Evolutionary conservation across 1,140 invertebrate genomes (phyloP), one percentile per base, ranked within the genome.

Genomic region (Scaptomyza pallida): DNA sequence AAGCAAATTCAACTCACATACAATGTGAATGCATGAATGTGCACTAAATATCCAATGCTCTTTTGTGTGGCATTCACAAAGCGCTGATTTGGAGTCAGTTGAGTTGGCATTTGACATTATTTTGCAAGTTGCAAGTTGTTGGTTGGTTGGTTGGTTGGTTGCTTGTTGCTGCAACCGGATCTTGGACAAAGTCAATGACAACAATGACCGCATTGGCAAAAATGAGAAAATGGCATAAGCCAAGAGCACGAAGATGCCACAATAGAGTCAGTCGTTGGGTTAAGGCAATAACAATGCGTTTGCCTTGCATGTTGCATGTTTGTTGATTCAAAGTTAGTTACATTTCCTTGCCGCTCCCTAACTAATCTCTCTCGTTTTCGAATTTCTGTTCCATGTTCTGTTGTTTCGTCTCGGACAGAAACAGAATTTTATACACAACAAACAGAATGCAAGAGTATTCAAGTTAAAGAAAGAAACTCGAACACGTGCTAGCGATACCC

Each of bases 291-390:
- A 30, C 50, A 51, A 52, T 64, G 67, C 57, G 57, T 75, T 30
- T 64, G 78, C 33, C 65, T 83, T 79, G 79, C 80, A 79, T 83
- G 80, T 80, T 85, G n/a, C n/a, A n/a, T n/a, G n/a, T n/a, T n/a
- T n/a, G 72, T 83, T 85, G 80, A 79, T 73, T 85, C 85, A 61
- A 72, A 81, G 73, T 79, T 64, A 85, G 63, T 73, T 83, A 60
- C n/a, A n/a, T 80, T 79, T 78, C 71, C 75, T 64, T 69, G 23
- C 68, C 47, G 43, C 43, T 47, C 47, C 33, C 43, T 26, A 26
- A 26, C 23, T 2, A 30, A 6, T n/a, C 12, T 19, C 8, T n/a
- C 35, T 37, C 33, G 21, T 45, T 26, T 70, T 26, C 5, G 17
- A 19, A 40, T 15, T n/a, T 64, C 21, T 52, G 26, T 16, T 40